phyloP scores from a whole-genome alignment of 2,888 invertebrate species.

The Diachrysia chrysitis region DNA sequence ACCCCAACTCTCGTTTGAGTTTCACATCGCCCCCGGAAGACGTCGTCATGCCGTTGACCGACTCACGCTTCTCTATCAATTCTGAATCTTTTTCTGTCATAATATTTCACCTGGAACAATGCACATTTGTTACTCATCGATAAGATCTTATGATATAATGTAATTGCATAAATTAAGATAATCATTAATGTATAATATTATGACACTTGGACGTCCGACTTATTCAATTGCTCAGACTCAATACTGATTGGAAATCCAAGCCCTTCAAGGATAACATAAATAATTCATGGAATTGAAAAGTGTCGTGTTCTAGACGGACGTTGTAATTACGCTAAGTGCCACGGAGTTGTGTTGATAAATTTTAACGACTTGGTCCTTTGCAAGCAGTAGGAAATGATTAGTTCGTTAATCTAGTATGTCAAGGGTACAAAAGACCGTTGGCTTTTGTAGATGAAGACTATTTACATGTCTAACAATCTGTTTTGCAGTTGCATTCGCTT shows the following conservation, averaged over 20 bases:
- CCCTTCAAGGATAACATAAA: constrained; percentile 3
- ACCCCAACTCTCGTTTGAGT: constrained; percentile 93
- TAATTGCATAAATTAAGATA: constrained; percentile 11
- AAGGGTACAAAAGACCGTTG: constrained; percentile 23
- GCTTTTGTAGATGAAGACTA: constrained; percentile 8
- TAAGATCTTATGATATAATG: constrained; percentile 22
- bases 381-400: constrained; percentile 24
- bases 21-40: constrained; percentile 84
- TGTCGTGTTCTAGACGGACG: constrained; percentile 15
- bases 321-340: constrained; percentile 23
- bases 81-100: constrained; percentile 72
- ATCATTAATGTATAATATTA: background rate
- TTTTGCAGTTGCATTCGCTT: background rate
- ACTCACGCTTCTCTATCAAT: constrained; percentile 64
- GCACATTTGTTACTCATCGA: constrained; percentile 13
- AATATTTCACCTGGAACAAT: constrained; percentile 64
- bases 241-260: constrained; percentile 20
- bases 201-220: constrained; percentile 8
- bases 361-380: constrained; percentile 23
- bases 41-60: constrained; percentile 61
- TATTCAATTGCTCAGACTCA: constrained; percentile 12
- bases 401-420: constrained; percentile 36
- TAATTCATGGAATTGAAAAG: background rate
- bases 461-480: constrained; percentile 9
- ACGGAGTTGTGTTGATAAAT: constrained; percentile 14